Evolutionary conservation across 1,140 invertebrate genomes (phyloP).

Genomic region (Neotoxoptera formosana): DNA sequence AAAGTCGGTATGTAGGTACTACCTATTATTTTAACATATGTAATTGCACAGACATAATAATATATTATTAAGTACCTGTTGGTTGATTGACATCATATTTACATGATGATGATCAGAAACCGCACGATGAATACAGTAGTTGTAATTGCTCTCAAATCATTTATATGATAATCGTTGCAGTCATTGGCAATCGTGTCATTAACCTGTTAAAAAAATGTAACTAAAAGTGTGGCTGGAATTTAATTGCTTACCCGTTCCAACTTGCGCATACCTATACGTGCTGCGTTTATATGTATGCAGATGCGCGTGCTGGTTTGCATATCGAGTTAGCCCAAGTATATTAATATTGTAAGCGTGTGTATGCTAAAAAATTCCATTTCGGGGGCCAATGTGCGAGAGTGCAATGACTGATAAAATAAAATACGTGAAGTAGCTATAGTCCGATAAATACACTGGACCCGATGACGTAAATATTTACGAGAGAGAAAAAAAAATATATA

Average conservation of each 20-base stretch:
- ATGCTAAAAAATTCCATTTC: no score
- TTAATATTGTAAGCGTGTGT: background rate
- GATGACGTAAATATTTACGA: no score
- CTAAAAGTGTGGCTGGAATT: background rate
- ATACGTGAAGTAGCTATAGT: no score
- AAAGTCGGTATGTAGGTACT: background rate
- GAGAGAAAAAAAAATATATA: no score
- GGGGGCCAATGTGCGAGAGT: no score
- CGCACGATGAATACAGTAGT: background rate
- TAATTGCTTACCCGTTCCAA: background rate
- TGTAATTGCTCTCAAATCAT: background rate
- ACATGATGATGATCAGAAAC: background rate
- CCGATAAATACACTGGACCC: no score
- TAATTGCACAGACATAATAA: background rate
- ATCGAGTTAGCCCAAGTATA: background rate
- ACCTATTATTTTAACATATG: background rate
- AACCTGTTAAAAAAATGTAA: background rate
- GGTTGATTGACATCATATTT: background rate
- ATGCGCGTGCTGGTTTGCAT: background rate
- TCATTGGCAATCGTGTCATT: background rate
- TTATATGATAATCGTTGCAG: background rate
- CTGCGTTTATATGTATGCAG: background rate
- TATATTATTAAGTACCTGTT: background rate
- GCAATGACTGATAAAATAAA: no score
- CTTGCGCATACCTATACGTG: background rate